Evolutionary conservation across 1,140 invertebrate genomes (phyloP).

Genomic region (Zaprionus capensis): DNA sequence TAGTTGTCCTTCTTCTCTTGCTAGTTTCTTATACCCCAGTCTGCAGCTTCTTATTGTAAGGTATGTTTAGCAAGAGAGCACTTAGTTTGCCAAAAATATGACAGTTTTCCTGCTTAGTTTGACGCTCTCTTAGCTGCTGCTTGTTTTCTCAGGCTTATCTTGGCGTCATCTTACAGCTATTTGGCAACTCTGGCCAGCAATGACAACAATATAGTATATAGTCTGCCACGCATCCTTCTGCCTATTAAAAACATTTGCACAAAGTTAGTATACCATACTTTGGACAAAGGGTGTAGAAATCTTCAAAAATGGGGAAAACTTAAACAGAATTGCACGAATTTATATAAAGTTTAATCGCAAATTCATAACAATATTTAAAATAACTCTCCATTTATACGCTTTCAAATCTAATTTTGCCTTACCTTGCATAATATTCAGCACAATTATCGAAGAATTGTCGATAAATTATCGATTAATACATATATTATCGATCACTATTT

Average conservation of each 20-base stretch:
- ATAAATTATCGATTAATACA: background rate
- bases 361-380: background rate
- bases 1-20: background rate
- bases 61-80: background rate
- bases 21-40: background rate
- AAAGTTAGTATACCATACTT: no score
- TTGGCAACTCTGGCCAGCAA: slow-evolving; percentile 5
- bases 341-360: no score
- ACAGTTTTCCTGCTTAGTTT: slow-evolving; percentile 1
- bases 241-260: no score
- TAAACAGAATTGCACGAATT: no score
- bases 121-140: slow-evolving; percentile 12
- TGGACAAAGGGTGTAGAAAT: background rate
- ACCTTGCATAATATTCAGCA: background rate
- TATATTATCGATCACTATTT: no score
- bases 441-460: background rate
- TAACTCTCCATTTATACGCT: background rate
- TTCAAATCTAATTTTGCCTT: background rate
- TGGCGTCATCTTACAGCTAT: slow-evolving; percentile 1
- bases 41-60: background rate
- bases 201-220: no score
- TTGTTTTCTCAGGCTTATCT: slow-evolving; percentile 1
- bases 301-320: no score
- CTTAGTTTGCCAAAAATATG: background rate
- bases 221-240: no score